Evolutionary conservation across 2,113 vertebrate genomes (phyloP), one percentile per base, ranked within the genome.

Genomic region (Neotoma lepida): DNA sequence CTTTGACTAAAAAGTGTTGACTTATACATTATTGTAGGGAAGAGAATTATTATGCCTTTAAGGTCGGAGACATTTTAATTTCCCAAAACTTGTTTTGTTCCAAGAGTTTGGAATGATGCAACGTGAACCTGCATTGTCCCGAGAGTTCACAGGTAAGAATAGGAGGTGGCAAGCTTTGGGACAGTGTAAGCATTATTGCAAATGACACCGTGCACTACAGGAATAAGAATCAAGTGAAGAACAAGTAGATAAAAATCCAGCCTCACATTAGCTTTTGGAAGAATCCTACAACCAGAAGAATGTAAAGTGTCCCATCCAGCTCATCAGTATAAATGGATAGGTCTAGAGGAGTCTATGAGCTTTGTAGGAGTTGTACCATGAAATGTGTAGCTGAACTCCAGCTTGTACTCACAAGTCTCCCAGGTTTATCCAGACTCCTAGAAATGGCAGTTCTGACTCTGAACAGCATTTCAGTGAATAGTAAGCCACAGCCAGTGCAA

Each of bases 251-350:
- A 85, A 88, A 88, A 71, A 44, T 63, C 14, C 20, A 70, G 46
- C 41, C 61, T 49, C 64, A 9, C 22, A 10, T 63, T 70, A 74
- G 44, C 18, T 87, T 66, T 61, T 92, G 51, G 39, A 26, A 41
- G 4, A 64, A 85, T 46, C 51, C 39, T 49, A 26, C 12, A 44
- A n/a, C 24, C 66, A 51, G 78, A n/a, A 77, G 18, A 39, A 54
- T 10, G 54, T 78, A 49, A 94, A 33, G 44, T 68, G 15, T 10
- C 14, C 33, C 12, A 68, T 44, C 14, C 35, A 9, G 4, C 9
- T 88, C 51, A 51, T 86, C 92, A 85, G 56, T 81, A 84, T 92
- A 80, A 70, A 49, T 85, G 56, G 46, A n/a, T n/a, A n/a, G 18
- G 35, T 20, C 86, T 73, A 71, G 71, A 44, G 41, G 66, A 61